These are phyloP conservation scores for Neolamprologus ventralis DNA, from an alignment of 2,113 vertebrate species.

Conservation along the genomic window DNA sequence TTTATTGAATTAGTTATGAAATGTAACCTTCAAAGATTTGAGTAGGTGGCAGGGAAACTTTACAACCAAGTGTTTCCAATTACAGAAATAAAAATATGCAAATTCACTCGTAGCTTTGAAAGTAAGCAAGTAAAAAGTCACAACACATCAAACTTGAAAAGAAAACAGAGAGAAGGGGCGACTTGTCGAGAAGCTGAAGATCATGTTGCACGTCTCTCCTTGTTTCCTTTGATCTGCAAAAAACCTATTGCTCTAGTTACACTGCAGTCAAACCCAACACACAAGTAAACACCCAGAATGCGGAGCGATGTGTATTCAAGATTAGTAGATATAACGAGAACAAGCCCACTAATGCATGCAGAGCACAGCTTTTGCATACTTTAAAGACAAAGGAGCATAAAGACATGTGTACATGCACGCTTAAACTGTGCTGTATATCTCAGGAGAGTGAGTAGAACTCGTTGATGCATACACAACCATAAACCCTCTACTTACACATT, in stretches of 20 bases:
- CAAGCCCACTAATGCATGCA: neutral
- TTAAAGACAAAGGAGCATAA: neutral
- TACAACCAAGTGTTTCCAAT: neutral
- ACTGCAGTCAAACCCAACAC: neutral
- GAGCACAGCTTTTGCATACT: neutral
- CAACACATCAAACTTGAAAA: neutral
- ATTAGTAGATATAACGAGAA: neutral
- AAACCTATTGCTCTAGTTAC: neutral
- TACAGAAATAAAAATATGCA: neutral
- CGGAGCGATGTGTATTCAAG: neutral
- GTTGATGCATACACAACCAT: neutral
- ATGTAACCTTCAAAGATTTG: neutral
- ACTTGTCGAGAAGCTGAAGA: neutral
- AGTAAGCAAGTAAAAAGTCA: neutral
- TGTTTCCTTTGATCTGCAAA: neutral
- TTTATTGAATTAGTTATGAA: neutral
- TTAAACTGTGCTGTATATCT: neutral
- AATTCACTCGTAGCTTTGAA: neutral
- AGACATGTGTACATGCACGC: neutral
- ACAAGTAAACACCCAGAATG: neutral
- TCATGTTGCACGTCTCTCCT: neutral
- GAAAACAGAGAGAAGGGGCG: neutral
- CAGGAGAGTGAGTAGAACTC: neutral
- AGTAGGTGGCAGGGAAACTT: neutral
- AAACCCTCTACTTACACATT: neutral